phyloP scores from a whole-genome alignment of 1,140 invertebrate genomes.

The Aphaenogaster floridana region DNA sequence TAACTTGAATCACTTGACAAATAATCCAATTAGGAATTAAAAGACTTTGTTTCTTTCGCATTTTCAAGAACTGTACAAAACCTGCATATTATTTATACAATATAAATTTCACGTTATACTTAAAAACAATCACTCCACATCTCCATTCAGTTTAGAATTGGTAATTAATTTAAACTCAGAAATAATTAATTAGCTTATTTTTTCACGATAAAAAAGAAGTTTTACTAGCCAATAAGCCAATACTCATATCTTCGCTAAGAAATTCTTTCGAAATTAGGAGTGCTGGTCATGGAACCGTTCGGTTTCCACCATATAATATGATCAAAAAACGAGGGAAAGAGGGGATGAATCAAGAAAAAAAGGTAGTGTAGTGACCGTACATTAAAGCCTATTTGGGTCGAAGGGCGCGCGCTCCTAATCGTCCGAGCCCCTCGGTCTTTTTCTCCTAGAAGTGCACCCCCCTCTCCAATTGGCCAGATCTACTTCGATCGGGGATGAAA shows the following conservation, averaged over 20 bases:
- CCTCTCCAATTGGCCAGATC: conserved; percentile 19
- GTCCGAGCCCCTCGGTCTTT: conserved; percentile 24
- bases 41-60: not conserved
- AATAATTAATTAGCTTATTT: conserved; percentile 15
- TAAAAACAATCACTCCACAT: not conserved
- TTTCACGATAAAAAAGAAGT: not conserved
- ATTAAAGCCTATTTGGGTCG: conserved; percentile 53
- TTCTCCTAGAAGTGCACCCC: conserved; percentile 43
- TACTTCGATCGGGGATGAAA: conserved; percentile 5
- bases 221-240: not conserved
- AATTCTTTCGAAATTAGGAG: conserved; percentile 52
- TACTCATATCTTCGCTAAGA: conserved; percentile 20
- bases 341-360: conserved; percentile 30
- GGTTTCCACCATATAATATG: conserved; percentile 19
- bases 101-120: conserved; percentile 7
- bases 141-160: not conserved
- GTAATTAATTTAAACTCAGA: not conserved
- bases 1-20: not conserved
- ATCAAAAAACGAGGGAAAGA: conserved; percentile 22
- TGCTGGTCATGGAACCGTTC: conserved; percentile 9
- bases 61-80: not conserved
- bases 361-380: conserved; percentile 44
- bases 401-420: conserved; percentile 47
- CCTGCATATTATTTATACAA: not conserved
- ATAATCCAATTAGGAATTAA: not conserved